Conservation (phyloP, 2,888 invertebrate species). For the Tipula helvola region DNA sequence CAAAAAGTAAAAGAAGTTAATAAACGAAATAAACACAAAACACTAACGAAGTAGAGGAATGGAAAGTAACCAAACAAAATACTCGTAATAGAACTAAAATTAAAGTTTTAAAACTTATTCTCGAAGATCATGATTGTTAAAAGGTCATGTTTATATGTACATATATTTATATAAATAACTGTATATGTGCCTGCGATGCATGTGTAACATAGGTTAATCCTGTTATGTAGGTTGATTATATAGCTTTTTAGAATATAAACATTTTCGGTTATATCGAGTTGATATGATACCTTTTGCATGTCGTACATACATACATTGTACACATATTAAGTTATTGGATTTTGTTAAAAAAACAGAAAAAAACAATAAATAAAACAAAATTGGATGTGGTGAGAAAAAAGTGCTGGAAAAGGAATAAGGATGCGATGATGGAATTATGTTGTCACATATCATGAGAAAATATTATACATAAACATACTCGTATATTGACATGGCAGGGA, state of each 20-base stretch:
- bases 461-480: background rate
- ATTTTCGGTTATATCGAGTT: background rate
- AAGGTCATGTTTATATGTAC: background rate
- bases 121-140: background rate
- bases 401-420: background rate
- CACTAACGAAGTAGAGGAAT: background rate
- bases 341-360: background rate
- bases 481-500: background rate
- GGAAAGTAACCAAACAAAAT: background rate
- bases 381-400: background rate
- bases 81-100: background rate
- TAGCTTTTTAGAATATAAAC: background rate
- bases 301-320: background rate
- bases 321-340: background rate
- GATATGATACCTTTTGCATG: background rate
- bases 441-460: background rate
- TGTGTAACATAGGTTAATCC: background rate
- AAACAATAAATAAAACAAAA: background rate
- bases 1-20: background rate
- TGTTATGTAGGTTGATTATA: background rate
- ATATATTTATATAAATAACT: background rate
- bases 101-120: background rate
- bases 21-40: background rate
- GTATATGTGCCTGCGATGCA: background rate
- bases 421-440: background rate